A percentile compares a stretch with the other conserved stretches of the same genome.
Evolutionary conservation across 2,888 invertebrate genomes (phyloP).

Genomic region (Rhopalosiphum nymphaeae): DNA sequence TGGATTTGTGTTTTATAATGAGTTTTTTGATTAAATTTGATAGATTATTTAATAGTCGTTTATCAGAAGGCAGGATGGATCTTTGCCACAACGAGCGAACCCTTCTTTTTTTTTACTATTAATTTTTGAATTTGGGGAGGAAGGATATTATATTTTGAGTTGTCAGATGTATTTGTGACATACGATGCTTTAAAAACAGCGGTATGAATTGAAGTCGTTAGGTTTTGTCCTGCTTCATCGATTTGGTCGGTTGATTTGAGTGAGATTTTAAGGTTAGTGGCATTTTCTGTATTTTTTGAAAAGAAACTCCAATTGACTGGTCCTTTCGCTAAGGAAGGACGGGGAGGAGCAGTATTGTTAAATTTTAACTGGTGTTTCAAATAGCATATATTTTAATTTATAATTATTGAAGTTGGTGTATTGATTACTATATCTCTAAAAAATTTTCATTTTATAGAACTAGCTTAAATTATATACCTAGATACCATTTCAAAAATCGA

Average conservation of each 20-base stretch:
- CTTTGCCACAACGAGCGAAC: constrained; percentile 26
- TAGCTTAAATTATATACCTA: background rate
- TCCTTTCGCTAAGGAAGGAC: no score
- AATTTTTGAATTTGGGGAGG: constrained; percentile 40
- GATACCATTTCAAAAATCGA: background rate
- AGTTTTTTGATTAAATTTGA: constrained; percentile 47
- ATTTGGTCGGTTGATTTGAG: constrained; percentile 44
- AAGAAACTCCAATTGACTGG: no score
- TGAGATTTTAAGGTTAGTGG: constrained; percentile 35
- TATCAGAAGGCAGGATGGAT: background rate
- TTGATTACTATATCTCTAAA: background rate
- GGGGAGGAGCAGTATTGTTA: constrained; percentile 16
- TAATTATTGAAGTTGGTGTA: background rate
- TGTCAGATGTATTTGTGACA: constrained; percentile 35
- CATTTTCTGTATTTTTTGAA: constrained; percentile 32
- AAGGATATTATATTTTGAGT: constrained; percentile 24
- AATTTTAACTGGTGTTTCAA: constrained; percentile 6
- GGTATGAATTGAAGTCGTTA: constrained; percentile 38
- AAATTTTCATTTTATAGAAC: background rate
- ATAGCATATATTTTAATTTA: background rate
- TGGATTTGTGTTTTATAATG: constrained; percentile 41
- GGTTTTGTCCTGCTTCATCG: background rate
- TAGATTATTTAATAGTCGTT: constrained; percentile 43
- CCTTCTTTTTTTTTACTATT: constrained; percentile 29
- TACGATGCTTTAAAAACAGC: constrained; percentile 11